A percentile compares a stretch with the other conserved stretches of the same genome.
Conservation (phyloP, 2,797 vertebrate genomes). For the Mus caroli region DNA sequence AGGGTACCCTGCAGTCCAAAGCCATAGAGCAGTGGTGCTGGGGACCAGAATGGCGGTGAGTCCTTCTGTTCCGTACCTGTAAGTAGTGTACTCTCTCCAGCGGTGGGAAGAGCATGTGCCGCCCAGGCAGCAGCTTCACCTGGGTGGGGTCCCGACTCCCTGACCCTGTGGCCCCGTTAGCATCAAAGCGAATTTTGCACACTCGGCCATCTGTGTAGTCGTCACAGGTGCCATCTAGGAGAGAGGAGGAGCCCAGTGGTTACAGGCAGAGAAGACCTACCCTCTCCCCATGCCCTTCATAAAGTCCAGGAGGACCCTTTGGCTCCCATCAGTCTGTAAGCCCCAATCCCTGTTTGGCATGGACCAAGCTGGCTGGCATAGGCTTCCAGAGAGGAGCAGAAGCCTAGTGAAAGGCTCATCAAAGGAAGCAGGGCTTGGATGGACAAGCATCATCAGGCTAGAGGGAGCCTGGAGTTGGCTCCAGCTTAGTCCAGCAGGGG, state of each 20-base stretch:
- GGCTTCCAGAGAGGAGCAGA: background rate
- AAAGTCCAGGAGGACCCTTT: background rate
- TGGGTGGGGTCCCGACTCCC: conserved; percentile 88
- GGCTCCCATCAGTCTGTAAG: background rate
- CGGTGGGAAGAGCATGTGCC: conserved; percentile 90
- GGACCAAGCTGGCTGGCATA: background rate
- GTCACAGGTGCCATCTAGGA: conserved; percentile 87
- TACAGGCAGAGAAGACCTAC: background rate
- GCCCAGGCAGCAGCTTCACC: conserved; percentile 89
- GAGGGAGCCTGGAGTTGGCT: background rate
- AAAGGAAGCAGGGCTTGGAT: background rate
- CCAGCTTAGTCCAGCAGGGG: conserved; percentile 66
- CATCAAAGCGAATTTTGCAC: conserved; percentile 91
- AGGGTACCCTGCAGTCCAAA: background rate
- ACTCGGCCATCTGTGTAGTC: conserved; percentile 89
- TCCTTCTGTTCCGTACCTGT: conserved; percentile 85
- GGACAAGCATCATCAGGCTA: background rate
- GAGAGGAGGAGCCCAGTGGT: conserved; percentile 56
- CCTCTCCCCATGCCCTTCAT: background rate
- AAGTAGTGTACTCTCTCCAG: conserved; percentile 91
- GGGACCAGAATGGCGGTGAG: background rate
- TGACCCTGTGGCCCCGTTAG: conserved; percentile 87
- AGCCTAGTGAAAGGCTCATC: background rate
- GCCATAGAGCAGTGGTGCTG: background rate
- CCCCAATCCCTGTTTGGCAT: background rate